Evolutionary conservation across 1,140 invertebrate genomes (phyloP), one percentile per base, ranked within the genome.

Genomic region (Orius insidiosus): DNA sequence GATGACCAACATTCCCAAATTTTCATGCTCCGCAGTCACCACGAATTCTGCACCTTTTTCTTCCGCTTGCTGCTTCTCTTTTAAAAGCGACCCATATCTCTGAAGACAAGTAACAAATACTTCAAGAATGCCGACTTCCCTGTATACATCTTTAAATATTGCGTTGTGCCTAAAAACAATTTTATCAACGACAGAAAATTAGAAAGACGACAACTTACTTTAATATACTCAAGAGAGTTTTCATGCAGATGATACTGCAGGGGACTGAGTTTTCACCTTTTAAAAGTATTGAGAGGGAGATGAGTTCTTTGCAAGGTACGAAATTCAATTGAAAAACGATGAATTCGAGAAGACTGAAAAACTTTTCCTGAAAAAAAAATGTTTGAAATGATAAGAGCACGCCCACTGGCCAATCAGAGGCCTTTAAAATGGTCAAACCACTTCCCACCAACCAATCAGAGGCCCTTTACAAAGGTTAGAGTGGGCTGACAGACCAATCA

Each of bases 301-400:
- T 96, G 45, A 98, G 72, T 68, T 98, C 95, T 68, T 98, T 98
- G 64, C 90, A 97, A 46, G 95, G 95, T 51, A 98, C 92, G 71
- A 95, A 97, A 63, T 94, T 95, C 55, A 99, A 65, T 63, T 96
- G 85, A 66, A 94, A 94, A 10, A 97, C 88, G 48, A 97, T 80
- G 60, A 94, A 96, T 64, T 98, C 93, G 18, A 98, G 59, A 18
- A 98, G 62, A 62, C 94, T 85, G 65, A 96, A 95, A 59, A 95
- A 89, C 62, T 97, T 97, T 56, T 84, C 77, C 73, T 78, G 59
- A 33, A 67, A 37, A 37, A 35, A 39, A 49, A 35, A 42, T 10
- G 34, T 16, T 14, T 11, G 7, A 24, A 24, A 24, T 24, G 24
- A 24, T n/a, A n/a, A n/a, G n/a, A n/a, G n/a, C n/a, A n/a, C n/a